Percentiles rank a stretch among this genome's conserved stretches.
These are phyloP conservation scores for Troides aeacus DNA, from an alignment of 2,888 invertebrate species.

Conservation along the genomic window DNA sequence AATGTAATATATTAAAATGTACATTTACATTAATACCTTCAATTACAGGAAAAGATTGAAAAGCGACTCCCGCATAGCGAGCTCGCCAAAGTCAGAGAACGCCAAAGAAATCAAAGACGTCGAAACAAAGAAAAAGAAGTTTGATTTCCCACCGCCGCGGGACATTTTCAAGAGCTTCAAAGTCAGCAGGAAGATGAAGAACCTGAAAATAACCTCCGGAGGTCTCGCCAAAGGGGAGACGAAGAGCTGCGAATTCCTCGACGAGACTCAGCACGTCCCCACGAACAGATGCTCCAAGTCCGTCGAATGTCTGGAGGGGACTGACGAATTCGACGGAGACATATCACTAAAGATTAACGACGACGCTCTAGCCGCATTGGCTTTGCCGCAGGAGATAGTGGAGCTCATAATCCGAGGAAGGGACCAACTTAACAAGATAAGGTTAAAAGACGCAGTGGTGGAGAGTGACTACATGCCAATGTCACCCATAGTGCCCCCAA, in stretches of 20 bases:
- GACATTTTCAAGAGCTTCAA: constrained; percentile 74
- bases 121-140: constrained; percentile 72
- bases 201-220: constrained; percentile 54
- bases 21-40: neutral
- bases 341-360: constrained; percentile 59
- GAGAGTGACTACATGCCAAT: constrained; percentile 70
- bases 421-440: constrained; percentile 49
- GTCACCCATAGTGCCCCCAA: constrained; percentile 64
- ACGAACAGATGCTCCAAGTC: constrained; percentile 65
- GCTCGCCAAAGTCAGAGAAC: constrained; percentile 61
- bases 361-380: constrained; percentile 50
- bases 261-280: constrained; percentile 56
- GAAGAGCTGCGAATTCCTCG: constrained; percentile 73
- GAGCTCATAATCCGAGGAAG: constrained; percentile 59
- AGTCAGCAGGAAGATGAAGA: constrained; percentile 67
- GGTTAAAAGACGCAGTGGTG: constrained; percentile 44
- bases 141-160: constrained; percentile 72
- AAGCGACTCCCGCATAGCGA: constrained; percentile 68
- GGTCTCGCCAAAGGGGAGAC: constrained; percentile 60
- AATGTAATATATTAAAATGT: neutral
- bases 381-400: constrained; percentile 65
- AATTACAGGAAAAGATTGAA: constrained; percentile 67
- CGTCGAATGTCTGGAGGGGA: constrained; percentile 62
- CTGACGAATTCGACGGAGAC: constrained; percentile 48
- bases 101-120: constrained; percentile 60